Conservation (phyloP, 2,888 invertebrate species). For the Thyatira batis region DNA sequence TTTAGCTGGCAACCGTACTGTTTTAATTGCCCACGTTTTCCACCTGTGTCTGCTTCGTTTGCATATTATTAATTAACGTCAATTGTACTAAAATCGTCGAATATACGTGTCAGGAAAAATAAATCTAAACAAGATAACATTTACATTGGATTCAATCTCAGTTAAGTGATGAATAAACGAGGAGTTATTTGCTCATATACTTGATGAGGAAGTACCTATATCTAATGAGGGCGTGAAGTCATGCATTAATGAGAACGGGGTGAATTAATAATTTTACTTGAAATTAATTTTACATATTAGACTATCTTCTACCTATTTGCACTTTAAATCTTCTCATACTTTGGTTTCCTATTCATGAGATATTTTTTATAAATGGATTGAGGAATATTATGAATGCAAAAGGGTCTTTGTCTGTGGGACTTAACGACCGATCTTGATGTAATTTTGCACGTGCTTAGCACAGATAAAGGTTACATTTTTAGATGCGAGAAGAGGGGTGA, state of each 20-base stretch:
- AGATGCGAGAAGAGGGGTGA: too few species aligned
- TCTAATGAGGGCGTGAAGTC: background rate
- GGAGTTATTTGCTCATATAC: background rate
- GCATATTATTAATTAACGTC: conserved; percentile 45
- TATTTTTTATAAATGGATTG: too few species aligned
- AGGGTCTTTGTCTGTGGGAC: too few species aligned
- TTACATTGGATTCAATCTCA: background rate
- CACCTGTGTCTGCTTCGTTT: conserved; percentile 46
- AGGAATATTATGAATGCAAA: too few species aligned
- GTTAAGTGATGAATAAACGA: background rate
- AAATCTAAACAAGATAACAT: background rate
- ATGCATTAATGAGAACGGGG: background rate
- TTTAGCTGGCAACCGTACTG: conserved; percentile 28
- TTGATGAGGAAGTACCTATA: too few species aligned
- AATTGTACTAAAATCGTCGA: conserved; percentile 27
- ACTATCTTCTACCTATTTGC: too few species aligned
- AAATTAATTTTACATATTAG: background rate
- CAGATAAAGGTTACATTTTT: too few species aligned
- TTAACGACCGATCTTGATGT: too few species aligned
- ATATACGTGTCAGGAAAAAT: conserved; percentile 1
- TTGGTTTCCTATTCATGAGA: too few species aligned
- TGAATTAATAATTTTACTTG: background rate
- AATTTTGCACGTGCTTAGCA: too few species aligned
- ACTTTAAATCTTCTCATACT: too few species aligned
- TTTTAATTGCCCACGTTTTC: conserved; percentile 43